A percentile compares a stretch with the other conserved stretches of the same genome.
phyloP scores from a whole-genome alignment of 2,888 invertebrate genomes.

The Dioctria rufipes region DNA sequence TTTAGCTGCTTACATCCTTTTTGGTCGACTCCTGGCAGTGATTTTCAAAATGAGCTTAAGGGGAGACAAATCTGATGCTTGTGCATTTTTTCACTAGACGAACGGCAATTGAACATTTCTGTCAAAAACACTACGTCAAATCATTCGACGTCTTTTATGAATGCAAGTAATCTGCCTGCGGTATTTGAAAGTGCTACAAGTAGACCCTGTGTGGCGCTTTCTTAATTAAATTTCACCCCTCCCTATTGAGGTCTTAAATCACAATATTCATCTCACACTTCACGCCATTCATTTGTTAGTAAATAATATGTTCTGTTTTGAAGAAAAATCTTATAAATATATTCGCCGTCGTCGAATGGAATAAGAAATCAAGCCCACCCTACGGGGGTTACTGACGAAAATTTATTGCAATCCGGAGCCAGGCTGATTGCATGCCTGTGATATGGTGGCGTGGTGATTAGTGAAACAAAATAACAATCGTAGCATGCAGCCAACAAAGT shows the following conservation, averaged over 20 bases:
- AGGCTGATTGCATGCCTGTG: conserved; percentile 16
- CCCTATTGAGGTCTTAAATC: background rate
- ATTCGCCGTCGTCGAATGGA: background rate
- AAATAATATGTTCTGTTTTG: background rate
- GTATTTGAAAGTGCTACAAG: conserved; percentile 18
- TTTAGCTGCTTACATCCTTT: conserved; percentile 33
- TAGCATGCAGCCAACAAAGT: conserved; percentile 8
- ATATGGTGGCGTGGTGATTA: conserved; percentile 31
- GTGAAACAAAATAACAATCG: conserved; percentile 29
- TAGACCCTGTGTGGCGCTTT: conserved; percentile 19
- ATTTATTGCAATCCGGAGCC: conserved; percentile 24
- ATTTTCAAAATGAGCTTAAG: conserved; percentile 30
- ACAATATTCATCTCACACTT: background rate
- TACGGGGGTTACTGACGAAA: background rate
- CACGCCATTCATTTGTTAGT: background rate
- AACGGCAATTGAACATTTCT: conserved; percentile 46
- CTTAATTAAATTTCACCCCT: conserved; percentile 38
- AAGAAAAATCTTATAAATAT: background rate
- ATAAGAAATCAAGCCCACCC: background rate
- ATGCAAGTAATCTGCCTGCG: conserved; percentile 5
- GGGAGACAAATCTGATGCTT: conserved; percentile 35
- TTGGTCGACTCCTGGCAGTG: conserved; percentile 20
- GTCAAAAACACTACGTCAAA: conserved; percentile 47
- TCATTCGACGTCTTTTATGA: conserved; percentile 22
- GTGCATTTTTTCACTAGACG: conserved; percentile 35